These are phyloP conservation scores for Trachymyrmex septentrionalis DNA, from an alignment of 1,140 invertebrate species.

Conservation along the genomic window DNA sequence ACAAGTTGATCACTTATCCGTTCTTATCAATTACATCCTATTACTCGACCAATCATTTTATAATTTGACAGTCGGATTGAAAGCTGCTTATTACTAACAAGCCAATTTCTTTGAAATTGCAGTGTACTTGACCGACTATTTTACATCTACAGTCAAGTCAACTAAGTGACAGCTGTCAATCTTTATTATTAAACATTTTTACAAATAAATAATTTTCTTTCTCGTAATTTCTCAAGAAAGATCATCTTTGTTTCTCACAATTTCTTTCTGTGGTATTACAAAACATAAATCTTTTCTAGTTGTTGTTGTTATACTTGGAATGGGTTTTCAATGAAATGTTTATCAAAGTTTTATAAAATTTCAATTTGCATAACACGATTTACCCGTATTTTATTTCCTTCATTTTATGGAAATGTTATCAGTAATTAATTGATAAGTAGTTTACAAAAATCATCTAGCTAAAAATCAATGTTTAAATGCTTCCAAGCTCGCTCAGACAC, in stretches of 20 bases:
- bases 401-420: neutral
- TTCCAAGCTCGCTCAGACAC: neutral
- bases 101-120: neutral
- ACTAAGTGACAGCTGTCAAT: slow-evolving; percentile 15
- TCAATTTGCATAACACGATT: neutral
- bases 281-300: neutral
- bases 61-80: slow-evolving; percentile 22
- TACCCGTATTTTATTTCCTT: neutral
- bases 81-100: neutral
- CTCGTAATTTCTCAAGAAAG: neutral
- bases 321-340: neutral
- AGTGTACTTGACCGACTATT: neutral
- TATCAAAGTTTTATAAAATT: neutral
- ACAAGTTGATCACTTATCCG: neutral
- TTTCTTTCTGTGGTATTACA: neutral
- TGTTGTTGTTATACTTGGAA: neutral
- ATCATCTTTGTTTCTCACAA: neutral
- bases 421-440: neutral
- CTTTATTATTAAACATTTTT: neutral
- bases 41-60: neutral
- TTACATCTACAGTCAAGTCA: neutral
- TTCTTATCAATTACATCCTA: neutral
- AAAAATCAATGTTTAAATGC: neutral
- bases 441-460: neutral
- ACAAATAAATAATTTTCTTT: neutral